A percentile compares a stretch with the other conserved stretches of the same genome.
phyloP scores from a whole-genome alignment of 2,888 invertebrate genomes.

The Drosophila tanythrix region DNA sequence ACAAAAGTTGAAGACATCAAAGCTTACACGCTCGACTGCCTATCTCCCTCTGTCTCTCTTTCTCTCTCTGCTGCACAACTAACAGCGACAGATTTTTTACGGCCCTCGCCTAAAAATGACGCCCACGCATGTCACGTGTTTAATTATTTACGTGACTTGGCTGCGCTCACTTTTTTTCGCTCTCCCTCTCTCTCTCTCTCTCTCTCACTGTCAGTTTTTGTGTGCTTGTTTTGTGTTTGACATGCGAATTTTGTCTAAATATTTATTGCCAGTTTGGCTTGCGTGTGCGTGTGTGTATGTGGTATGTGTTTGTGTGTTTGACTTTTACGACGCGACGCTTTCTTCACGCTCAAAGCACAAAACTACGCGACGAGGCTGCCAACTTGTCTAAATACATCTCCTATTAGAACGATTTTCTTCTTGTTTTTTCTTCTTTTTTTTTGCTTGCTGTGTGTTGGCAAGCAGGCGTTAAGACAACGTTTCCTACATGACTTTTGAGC shows the following conservation, averaged over 20 bases:
- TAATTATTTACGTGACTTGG: slow-evolving; percentile 86
- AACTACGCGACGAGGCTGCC: slow-evolving; percentile 44
- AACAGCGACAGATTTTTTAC: slow-evolving; percentile 31
- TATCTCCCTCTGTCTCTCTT: background rate
- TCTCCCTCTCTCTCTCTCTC: slow-evolving; percentile 9
- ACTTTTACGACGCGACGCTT: slow-evolving; percentile 53
- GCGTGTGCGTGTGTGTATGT: background rate
- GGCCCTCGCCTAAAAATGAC: slow-evolving; percentile 45
- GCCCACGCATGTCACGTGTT: slow-evolving; percentile 85
- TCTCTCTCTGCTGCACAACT: slow-evolving; percentile 2
- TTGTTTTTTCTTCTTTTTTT: slow-evolving; percentile 4
- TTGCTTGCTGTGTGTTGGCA: slow-evolving; percentile 20
- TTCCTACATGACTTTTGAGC: slow-evolving; percentile 36
- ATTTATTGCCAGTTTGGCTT: slow-evolving; percentile 74
- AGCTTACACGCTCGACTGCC: slow-evolving; percentile 13
- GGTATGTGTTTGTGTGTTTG: slow-evolving; percentile 18
- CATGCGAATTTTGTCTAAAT: slow-evolving; percentile 74
- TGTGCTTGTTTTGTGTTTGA: slow-evolving; percentile 52
- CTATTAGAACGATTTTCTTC: slow-evolving; percentile 3
- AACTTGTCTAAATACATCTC: slow-evolving; percentile 54
- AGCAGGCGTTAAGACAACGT: slow-evolving; percentile 47
- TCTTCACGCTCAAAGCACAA: slow-evolving; percentile 23
- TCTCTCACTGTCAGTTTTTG: slow-evolving; percentile 2
- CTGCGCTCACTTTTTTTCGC: slow-evolving; percentile 63
- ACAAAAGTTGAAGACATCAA: slow-evolving; percentile 45